Base-by-base conservation (phyloP, 2,113 vertebrate genomes). In the Barnardius zonarius region DNA sequence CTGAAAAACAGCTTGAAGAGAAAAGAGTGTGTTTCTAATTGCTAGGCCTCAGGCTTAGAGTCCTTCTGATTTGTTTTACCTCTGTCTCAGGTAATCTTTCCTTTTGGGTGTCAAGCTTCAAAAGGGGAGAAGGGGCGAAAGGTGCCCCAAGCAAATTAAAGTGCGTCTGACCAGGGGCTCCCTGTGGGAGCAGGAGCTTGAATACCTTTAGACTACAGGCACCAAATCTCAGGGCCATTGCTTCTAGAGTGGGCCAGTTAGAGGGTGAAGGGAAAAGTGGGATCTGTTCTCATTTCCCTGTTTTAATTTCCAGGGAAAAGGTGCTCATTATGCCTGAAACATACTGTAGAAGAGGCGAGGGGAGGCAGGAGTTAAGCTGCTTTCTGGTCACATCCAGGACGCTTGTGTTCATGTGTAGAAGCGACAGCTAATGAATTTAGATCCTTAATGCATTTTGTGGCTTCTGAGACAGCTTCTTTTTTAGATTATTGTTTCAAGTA, bases 381-480 rank as follows among this genome's bases (percentile, higher is more conserved):
- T 86, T 94, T 64, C 52, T 1, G 0, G 4, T 86, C 43, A 46
- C 68, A 64, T 93, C 68, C 83, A 86, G 91, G 68, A 83, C 3
- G 7, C 28, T 63, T 63, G 28, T 83, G 43, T 90, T 86, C 33
- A 51, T 64, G 41, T 86, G 23, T 61, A 93, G 86, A 77, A 88
- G 76, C 2, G 12, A 81, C 61, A 72, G 73, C 80, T 88, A 91
- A 92, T 93, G 76, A 88, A 84, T 93, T 92, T 92, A 78, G 80
- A 81, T 92, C 83, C 64, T 55, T 90, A 86, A 91, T 92, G 86
- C 43, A 24, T 94, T 95, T 84, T 93, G 80, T 96, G 86, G 51
- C 68, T 83, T 95, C 49, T 74, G 59, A 80, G 79, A 77, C 54
- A 88, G 83, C 86, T 93, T 76, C 68, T 92, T 93, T 94, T 91